A percentile compares a stretch with the other conserved stretches of the same genome.
These are phyloP conservation scores for Odontophorus gujanensis DNA, from an alignment of 2,113 vertebrate species.

Conservation along the genomic window DNA sequence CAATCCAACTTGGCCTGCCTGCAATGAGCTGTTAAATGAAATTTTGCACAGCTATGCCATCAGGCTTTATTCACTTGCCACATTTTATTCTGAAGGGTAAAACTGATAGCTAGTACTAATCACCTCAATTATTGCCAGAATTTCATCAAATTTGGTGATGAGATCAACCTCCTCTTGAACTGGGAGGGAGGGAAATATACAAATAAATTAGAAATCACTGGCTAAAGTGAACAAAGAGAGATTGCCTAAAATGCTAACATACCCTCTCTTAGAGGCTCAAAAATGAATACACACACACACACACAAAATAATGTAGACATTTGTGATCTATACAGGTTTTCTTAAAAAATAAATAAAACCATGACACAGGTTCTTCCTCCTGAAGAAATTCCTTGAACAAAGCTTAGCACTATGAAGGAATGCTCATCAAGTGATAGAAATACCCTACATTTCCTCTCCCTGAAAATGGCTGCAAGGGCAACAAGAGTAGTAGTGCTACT, in stretches of 20 bases:
- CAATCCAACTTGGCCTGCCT: constrained; percentile 54
- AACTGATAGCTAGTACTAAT: constrained; percentile 36
- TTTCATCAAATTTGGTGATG: neutral
- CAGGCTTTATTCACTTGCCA: constrained; percentile 54
- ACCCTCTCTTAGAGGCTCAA: neutral
- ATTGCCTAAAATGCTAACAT: neutral
- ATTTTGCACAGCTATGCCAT: constrained; percentile 64
- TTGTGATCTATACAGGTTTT: neutral
- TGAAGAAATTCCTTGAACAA: neutral
- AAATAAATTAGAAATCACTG: neutral
- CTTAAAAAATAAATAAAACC: neutral
- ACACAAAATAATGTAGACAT: neutral
- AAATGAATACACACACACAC: neutral
- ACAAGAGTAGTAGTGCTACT: neutral
- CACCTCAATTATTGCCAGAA: neutral
- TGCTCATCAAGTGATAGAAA: neutral
- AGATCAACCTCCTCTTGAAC: neutral
- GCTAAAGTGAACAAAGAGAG: neutral
- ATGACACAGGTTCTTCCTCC: fast-evolving
- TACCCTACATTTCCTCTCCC: fast-evolving
- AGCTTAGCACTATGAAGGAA: neutral
- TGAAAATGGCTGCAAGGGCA: neutral
- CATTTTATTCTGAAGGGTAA: constrained; percentile 60
- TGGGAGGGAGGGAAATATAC: neutral
- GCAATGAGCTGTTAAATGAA: constrained; percentile 75